phyloP scores from a whole-genome alignment of 2,113 vertebrate species.

The Fregetta grallaria region DNA sequence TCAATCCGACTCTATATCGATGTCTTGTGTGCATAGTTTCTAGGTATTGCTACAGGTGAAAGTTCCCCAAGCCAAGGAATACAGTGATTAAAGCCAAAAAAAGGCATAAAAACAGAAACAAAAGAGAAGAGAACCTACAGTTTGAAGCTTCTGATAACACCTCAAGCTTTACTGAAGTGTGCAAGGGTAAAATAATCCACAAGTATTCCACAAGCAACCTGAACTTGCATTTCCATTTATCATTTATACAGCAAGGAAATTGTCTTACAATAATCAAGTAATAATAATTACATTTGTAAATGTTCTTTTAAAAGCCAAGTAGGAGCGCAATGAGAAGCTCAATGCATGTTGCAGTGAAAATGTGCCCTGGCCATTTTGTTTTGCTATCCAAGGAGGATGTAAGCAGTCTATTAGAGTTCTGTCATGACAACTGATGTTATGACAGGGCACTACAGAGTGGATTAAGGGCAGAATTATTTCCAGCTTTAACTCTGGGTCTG shows the following conservation, averaged over 20 bases:
- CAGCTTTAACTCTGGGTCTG: background rate
- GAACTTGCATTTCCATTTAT: background rate
- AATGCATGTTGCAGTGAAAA: background rate
- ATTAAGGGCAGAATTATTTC: slow-evolving; percentile 42
- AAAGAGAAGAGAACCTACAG: background rate
- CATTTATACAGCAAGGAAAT: background rate
- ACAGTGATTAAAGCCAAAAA: background rate
- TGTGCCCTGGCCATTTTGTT: background rate
- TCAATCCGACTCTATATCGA: background rate
- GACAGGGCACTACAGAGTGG: background rate
- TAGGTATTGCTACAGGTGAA: background rate
- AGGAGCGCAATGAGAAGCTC: background rate
- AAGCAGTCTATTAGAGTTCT: background rate
- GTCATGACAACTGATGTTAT: background rate
- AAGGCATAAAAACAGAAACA: background rate
- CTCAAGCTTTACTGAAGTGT: background rate
- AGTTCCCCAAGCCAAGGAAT: background rate
- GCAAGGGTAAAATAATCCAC: background rate
- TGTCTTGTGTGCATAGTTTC: background rate
- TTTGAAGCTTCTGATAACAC: background rate
- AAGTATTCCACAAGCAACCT: background rate
- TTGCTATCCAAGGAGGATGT: background rate
- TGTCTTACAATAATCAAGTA: background rate
- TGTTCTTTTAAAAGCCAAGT: background rate
- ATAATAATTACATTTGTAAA: background rate